Percentiles rank a stretch among this genome's conserved stretches.
These are phyloP conservation scores for Boloria selene DNA, from an alignment of 2,888 invertebrate genomes.

Conservation along the genomic window DNA sequence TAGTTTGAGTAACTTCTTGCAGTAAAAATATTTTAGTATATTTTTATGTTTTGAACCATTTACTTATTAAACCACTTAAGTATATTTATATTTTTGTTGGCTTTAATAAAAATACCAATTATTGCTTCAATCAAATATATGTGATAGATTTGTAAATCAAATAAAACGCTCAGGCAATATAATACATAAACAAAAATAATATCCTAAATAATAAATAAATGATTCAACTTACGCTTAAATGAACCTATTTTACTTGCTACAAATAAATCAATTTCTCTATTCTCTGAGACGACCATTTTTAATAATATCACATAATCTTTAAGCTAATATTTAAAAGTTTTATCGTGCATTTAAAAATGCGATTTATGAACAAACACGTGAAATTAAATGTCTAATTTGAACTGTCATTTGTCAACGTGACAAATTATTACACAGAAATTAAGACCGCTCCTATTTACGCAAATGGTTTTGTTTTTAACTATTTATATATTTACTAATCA, in stretches of 20 bases:
- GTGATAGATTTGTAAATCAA: too few species aligned
- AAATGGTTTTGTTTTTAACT: too few species aligned
- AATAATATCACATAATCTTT: constrained; percentile 36
- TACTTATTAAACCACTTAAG: too few species aligned
- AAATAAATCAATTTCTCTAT: constrained; percentile 76
- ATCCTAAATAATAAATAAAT: not conserved
- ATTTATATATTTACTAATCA: too few species aligned
- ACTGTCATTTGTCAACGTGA: constrained; percentile 15
- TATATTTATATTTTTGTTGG: too few species aligned
- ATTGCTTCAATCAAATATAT: too few species aligned
- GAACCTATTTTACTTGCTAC: constrained; percentile 80
- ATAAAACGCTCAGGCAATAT: not conserved
- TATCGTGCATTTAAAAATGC: not conserved
- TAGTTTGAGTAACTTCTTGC: too few species aligned
- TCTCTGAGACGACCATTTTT: constrained; percentile 56
- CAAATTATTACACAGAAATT: not conserved
- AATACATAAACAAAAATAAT: not conserved
- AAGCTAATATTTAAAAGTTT: not conserved
- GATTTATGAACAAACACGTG: constrained; percentile 29
- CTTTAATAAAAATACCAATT: too few species aligned
- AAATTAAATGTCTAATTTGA: constrained; percentile 8
- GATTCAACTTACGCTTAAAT: constrained; percentile 77
- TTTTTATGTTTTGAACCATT: too few species aligned
- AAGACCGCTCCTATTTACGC: not conserved
- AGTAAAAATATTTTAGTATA: too few species aligned